A percentile compares a stretch with the other conserved stretches of the same genome.
phyloP scores from a whole-genome alignment of 2,113 vertebrate species.

The Athene noctua region DNA sequence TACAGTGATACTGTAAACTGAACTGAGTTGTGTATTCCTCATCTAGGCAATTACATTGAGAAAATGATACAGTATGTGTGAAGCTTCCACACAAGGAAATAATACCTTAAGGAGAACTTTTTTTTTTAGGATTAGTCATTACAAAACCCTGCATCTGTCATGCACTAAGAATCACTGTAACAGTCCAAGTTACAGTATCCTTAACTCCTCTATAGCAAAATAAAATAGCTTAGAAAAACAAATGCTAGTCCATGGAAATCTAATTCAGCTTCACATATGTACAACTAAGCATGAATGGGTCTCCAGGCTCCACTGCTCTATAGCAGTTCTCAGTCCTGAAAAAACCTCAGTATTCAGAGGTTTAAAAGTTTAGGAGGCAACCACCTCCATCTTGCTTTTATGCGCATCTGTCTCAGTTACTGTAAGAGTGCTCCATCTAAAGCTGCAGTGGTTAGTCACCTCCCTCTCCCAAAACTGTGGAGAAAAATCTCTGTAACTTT shows the following conservation, averaged over 20 bases:
- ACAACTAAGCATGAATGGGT: not conserved
- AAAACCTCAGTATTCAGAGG: not conserved
- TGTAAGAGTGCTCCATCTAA: not conserved
- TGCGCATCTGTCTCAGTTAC: not conserved
- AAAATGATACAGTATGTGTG: not conserved
- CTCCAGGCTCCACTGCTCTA: not conserved
- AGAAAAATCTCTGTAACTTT: not conserved
- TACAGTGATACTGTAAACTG: not conserved
- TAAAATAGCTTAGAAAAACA: not conserved
- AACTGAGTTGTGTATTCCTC: not conserved
- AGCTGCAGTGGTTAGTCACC: not conserved
- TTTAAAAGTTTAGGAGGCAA: not conserved
- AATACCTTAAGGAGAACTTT: slow-evolving; percentile 2
- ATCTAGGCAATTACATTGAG: not conserved
- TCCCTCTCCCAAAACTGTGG: not conserved
- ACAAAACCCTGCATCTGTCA: slow-evolving; percentile 38
- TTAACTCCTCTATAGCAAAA: not conserved
- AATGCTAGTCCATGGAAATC: not conserved
- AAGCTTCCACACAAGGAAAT: slow-evolving; percentile 12
- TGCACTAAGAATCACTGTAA: slow-evolving; percentile 22
- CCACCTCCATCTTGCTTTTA: not conserved
- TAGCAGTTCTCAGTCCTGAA: not conserved
- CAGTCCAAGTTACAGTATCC: not conserved
- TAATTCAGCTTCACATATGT: not conserved
- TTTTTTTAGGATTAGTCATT: slow-evolving; percentile 42